These are phyloP conservation scores for Matsumurasca onukii DNA, from an alignment of 1,140 invertebrate genomes.

Conservation along the genomic window DNA sequence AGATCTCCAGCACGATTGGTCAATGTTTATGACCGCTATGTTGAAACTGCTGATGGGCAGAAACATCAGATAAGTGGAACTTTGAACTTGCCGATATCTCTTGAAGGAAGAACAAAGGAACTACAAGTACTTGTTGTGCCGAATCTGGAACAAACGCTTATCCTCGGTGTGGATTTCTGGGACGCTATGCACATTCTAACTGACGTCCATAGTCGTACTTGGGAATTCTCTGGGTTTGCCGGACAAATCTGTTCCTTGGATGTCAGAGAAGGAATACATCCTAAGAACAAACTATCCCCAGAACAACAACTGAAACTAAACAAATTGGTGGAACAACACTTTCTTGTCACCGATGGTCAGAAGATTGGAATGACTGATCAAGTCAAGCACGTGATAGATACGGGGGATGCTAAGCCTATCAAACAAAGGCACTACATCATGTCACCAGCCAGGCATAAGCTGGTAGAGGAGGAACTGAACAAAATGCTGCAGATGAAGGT, in stretches of 20 bases:
- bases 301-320: not conserved
- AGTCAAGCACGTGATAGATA: not conserved
- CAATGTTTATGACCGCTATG: not conserved
- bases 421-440: not conserved
- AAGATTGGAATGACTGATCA: not conserved
- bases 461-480: not conserved
- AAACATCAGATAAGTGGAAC: not conserved
- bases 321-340: not conserved
- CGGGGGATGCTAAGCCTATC: not conserved
- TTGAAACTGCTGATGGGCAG: not conserved
- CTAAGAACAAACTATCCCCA: not conserved
- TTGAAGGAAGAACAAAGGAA: not conserved
- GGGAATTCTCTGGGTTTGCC: not conserved
- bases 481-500: not conserved
- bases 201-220: not conserved
- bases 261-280: not conserved
- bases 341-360: not conserved
- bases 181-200: not conserved
- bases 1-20: not conserved
- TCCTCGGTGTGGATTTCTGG: conserved; percentile 9
- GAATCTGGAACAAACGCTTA: not conserved
- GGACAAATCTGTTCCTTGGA: not conserved
- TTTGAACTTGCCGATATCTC: not conserved
- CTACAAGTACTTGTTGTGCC: not conserved
- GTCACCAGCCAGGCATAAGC: not conserved